A percentile compares a stretch with the other conserved stretches of the same genome.
These are phyloP conservation scores for Microvelia longipes DNA, from an alignment of 1,140 invertebrate species.

Conservation along the genomic window DNA sequence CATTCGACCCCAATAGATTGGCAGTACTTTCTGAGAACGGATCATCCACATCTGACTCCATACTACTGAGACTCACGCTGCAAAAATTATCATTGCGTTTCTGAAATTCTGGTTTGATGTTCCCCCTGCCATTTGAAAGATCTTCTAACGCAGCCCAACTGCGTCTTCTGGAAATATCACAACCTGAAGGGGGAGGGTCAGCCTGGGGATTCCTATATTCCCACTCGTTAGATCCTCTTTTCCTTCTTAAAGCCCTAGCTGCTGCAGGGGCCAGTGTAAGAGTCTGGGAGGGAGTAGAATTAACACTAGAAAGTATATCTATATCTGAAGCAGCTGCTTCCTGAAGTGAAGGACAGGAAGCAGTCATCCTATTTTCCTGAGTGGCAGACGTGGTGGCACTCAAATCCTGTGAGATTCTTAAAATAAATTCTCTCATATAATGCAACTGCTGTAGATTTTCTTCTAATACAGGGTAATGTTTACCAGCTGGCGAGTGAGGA, in stretches of 20 bases:
- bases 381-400: conserved; percentile 36
- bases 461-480: conserved; percentile 42
- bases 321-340: conserved; percentile 33
- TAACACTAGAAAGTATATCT: conserved; percentile 32
- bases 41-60: conserved; percentile 54
- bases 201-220: conserved; percentile 11
- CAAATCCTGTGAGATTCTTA: conserved; percentile 22
- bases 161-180: conserved; percentile 43
- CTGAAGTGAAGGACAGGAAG: conserved; percentile 54
- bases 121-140: conserved; percentile 30
- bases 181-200: conserved; percentile 22
- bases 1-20: conserved; percentile 30
- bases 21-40: conserved; percentile 35
- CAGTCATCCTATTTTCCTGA: conserved; percentile 40
- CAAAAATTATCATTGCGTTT: conserved; percentile 25
- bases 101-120: conserved; percentile 34
- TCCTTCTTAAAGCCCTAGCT: conserved; percentile 4
- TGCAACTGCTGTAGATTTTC: conserved; percentile 60
- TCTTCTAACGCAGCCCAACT: conserved; percentile 68
- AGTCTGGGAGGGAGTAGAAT: conserved; percentile 35
- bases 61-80: conserved; percentile 53
- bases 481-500: conserved; percentile 57
- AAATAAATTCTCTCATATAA: conserved; percentile 42
- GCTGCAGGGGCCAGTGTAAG: conserved; percentile 23
- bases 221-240: conserved; percentile 22